phyloP scores from a whole-genome alignment of 2,888 invertebrate species.

The Drosophila cognata region DNA sequence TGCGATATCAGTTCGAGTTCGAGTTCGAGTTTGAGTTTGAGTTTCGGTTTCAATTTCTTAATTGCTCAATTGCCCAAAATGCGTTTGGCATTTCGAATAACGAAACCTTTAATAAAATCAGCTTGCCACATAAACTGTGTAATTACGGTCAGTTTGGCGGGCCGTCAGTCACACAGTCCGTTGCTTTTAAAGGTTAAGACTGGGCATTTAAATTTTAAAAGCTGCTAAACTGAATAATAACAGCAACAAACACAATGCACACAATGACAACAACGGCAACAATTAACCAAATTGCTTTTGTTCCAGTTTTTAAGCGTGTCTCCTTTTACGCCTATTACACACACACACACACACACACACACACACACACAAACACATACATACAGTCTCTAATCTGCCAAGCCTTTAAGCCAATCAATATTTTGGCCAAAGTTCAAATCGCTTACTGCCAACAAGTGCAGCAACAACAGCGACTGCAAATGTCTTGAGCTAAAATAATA shows the following conservation, averaged over 20 bases:
- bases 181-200: conserved; percentile 73
- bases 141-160: conserved; percentile 43
- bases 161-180: conserved; percentile 50
- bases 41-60: conserved; percentile 21
- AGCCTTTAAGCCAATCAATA: conserved; percentile 36
- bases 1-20: conserved; percentile 23
- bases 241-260: conserved; percentile 50
- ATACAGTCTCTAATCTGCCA: not conserved
- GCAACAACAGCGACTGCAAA: conserved; percentile 4
- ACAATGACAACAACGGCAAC: conserved; percentile 48
- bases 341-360: conserved; percentile 4
- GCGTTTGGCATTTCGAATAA: conserved; percentile 37
- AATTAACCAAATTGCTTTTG: conserved; percentile 63
- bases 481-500: not conserved
- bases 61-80: conserved; percentile 37
- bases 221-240: conserved; percentile 55
- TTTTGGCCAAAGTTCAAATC: conserved; percentile 63
- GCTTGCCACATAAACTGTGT: conserved; percentile 45
- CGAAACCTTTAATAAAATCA: conserved; percentile 60
- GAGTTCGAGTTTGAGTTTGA: not conserved
- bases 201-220: conserved; percentile 70
- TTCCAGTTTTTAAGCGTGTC: conserved; percentile 63
- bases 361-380: not conserved
- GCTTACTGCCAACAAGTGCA: conserved; percentile 40
- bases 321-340: conserved; percentile 39